Evolutionary conservation across 2,113 vertebrate species (phyloP).

Genomic region (Heterochromis multidens): DNA sequence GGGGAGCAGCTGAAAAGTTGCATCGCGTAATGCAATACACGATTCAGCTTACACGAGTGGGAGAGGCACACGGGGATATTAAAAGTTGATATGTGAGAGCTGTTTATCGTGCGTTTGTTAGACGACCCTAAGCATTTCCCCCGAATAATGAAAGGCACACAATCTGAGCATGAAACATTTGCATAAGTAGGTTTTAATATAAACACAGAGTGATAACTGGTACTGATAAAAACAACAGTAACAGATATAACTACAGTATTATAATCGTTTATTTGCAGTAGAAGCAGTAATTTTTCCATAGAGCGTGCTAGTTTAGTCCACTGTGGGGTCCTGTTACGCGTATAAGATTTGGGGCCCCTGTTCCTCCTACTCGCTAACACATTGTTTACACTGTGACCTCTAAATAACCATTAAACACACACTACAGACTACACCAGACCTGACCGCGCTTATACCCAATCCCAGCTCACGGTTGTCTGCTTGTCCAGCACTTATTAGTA

Average conservation of each 20-base stretch:
- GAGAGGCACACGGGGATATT: neutral
- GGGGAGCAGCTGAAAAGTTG: conserved; percentile 47
- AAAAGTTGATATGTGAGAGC: conserved; percentile 9
- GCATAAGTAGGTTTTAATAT: neutral
- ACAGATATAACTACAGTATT: neutral
- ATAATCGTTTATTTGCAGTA: neutral
- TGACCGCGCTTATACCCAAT: neutral
- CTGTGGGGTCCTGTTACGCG: neutral
- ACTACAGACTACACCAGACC: neutral
- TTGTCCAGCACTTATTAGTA: neutral
- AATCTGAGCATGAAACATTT: neutral
- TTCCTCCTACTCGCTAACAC: neutral
- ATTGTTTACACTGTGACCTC: neutral
- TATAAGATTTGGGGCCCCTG: neutral
- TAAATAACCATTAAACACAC: neutral
- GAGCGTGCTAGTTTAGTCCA: neutral
- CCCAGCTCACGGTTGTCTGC: no score
- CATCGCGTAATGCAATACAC: neutral
- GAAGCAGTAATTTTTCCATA: neutral
- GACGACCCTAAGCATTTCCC: neutral
- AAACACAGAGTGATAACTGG: neutral
- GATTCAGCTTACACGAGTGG: neutral
- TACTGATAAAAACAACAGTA: neutral
- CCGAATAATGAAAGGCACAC: neutral
- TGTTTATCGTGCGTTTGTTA: neutral